Evolutionary conservation across 1,140 invertebrate genomes (phyloP).

Genomic region (Diorhabda elongata): DNA sequence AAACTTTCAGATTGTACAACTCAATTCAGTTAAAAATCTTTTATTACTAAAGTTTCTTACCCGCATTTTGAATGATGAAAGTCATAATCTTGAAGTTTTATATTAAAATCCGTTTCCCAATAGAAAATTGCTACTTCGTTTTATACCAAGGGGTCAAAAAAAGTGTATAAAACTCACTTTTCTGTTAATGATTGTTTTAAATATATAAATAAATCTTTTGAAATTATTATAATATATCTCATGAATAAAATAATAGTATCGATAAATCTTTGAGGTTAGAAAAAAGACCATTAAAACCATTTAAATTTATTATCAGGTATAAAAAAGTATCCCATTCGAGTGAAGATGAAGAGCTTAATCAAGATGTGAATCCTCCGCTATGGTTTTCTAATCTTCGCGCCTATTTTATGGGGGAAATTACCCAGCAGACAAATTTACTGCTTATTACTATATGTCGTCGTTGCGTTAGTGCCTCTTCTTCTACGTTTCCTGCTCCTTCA

Average conservation of each 20-base stretch:
- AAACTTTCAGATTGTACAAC: no score
- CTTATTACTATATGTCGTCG: constrained; percentile 16
- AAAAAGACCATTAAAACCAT: constrained; percentile 7
- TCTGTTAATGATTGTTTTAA: no score
- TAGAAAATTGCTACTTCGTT: no score
- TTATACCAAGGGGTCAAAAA: no score
- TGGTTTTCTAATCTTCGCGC: constrained; percentile 14
- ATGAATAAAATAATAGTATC: neutral
- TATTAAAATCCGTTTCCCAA: no score
- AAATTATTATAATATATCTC: neutral
- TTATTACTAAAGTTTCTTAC: no score
- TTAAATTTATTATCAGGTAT: constrained; percentile 9
- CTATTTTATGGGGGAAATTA: constrained; percentile 14
- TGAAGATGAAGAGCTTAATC: constrained; percentile 16
- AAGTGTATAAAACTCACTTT: no score
- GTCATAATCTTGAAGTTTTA: no score
- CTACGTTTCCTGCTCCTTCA: constrained; percentile 10
- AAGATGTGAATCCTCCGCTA: constrained; percentile 8
- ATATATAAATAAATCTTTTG: no score
- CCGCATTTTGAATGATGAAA: no score
- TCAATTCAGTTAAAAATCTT: no score
- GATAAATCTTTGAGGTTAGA: neutral
- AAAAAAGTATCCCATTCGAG: constrained; percentile 4
- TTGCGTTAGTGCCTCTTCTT: constrained; percentile 10
- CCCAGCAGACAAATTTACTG: constrained; percentile 19